Evolutionary conservation across 2,113 vertebrate genomes (phyloP).

Genomic region (Hiodon alosoides): DNA sequence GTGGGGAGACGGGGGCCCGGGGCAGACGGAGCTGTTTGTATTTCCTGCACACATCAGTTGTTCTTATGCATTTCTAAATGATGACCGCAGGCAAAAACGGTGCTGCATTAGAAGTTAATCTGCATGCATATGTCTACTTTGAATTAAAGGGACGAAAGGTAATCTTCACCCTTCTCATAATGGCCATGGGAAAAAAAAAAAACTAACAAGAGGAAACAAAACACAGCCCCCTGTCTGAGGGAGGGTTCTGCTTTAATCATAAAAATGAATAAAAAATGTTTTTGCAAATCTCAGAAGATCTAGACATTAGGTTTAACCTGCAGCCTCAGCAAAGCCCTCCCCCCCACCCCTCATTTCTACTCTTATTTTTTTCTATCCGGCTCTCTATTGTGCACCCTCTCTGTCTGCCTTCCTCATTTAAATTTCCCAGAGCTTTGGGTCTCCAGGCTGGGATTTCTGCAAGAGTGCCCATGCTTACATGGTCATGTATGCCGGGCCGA

Average conservation of each 20-base stretch:
- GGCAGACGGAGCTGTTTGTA: conserved; percentile 3
- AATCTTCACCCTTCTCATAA: conserved; percentile 50
- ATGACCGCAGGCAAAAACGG: conserved; percentile 33
- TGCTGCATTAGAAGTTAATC: conserved; percentile 41
- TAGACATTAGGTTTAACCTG: conserved; percentile 44
- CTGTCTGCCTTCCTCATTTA: conserved; percentile 54
- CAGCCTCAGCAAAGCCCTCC: conserved; percentile 42
- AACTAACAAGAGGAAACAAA: background rate
- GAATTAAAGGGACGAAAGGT: conserved; percentile 50
- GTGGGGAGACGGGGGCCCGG: background rate
- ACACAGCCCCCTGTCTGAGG: conserved; percentile 20
- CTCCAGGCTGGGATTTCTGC: conserved; percentile 72
- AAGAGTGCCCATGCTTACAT: conserved; percentile 72
- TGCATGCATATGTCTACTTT: conserved; percentile 57
- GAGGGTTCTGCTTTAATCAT: conserved; percentile 33
- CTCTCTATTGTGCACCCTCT: conserved; percentile 44
- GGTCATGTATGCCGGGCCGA: conserved; percentile 59
- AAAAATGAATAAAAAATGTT: conserved; percentile 59
- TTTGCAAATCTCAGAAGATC: conserved; percentile 50
- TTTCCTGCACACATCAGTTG: conserved; percentile 19
- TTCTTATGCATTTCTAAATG: conserved; percentile 28
- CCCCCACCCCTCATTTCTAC: conserved; percentile 32
- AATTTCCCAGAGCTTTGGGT: conserved; percentile 63
- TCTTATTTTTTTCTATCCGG: conserved; percentile 3
- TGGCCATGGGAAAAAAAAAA: conserved; percentile 40